Base-by-base conservation (phyloP, 1,140 invertebrate species). In the Drosophila leontia region DNA sequence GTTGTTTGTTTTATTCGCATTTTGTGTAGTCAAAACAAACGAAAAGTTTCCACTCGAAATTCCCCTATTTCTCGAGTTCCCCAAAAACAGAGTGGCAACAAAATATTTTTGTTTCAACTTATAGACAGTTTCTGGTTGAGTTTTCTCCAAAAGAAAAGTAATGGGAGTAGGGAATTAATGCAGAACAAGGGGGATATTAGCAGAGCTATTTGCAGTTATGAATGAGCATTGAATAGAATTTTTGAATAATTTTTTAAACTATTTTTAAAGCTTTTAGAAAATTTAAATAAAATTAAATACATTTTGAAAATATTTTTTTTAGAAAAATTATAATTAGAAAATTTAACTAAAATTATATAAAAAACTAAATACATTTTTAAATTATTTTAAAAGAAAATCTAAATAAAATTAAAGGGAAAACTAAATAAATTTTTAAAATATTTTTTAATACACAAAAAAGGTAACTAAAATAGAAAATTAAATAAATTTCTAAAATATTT, bases 11-110 rank as follows among this genome's bases (percentile, higher is more conserved):
- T 48, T 67, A 41, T 39, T 53, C 15, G 61, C 61, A 39, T 70
- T 70, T 44, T 68, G 63, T 69, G 58, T 55, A 48, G 39, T 70
- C 62, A 70, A 70, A 69, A 67, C 45, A 69, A 70, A 70, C 63
- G 32, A 47, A 68, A 70, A 70, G 37, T 70, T 70, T 70, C 39
- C 63, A 51, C 65, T 65, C 13, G 45, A 50, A 50, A 42, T 62
- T 70, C 13, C 32, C 13, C 19, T 17, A 67, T 65, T 68, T 50
- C 7, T 17, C 23, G 23, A 19, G 26, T 37, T 37, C 4, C 17
- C 26, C 47, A 53, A 45, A 19, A 29, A 29, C 26, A 6, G 19
- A 37, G 17, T 32, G 35, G 17, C 35, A 35, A 29, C 32, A 26
- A 67, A 48, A 67, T 62, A 59, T 34, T 65, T 65, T 59, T 35